Conservation (phyloP, 1,140 invertebrate genomes). For the Rhizoglyphus robini region DNA sequence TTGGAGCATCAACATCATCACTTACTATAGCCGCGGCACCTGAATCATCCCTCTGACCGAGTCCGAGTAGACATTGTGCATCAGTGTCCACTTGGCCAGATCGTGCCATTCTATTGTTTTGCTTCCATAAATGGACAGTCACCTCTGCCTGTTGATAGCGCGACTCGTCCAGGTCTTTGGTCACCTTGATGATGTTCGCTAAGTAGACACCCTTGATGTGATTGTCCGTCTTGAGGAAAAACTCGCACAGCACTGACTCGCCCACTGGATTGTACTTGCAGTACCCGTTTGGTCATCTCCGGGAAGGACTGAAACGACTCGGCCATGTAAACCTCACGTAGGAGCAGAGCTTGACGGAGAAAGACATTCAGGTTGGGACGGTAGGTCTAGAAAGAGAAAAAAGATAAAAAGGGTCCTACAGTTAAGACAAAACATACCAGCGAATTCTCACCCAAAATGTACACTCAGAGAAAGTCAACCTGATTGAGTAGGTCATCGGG, state of each 20-base stretch:
- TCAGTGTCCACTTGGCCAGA: conserved; percentile 83
- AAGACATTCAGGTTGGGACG: background rate
- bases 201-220: conserved; percentile 91
- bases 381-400: too few relatives aligned
- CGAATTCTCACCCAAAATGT: background rate
- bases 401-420: too few relatives aligned
- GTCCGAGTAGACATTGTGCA: conserved; percentile 72
- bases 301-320: conserved; percentile 75
- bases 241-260: conserved; percentile 83
- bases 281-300: conserved; percentile 44
- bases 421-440: background rate
- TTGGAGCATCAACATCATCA: too few relatives aligned
- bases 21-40: too few relatives aligned
- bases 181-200: conserved; percentile 91
- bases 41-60: conserved; percentile 95
- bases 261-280: conserved; percentile 97
- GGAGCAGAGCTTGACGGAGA: conserved; percentile 66
- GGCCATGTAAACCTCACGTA: conserved; percentile 74
- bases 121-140: conserved; percentile 97
- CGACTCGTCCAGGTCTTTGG: conserved; percentile 90
- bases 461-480: conserved; percentile 17
- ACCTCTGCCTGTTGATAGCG: conserved; percentile 98
- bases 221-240: conserved; percentile 98
- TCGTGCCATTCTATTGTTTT: conserved; percentile 88
- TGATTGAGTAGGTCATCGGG: background rate